These are phyloP conservation scores for Fregetta grallaria DNA, from an alignment of 2,113 vertebrate species.

Conservation along the genomic window DNA sequence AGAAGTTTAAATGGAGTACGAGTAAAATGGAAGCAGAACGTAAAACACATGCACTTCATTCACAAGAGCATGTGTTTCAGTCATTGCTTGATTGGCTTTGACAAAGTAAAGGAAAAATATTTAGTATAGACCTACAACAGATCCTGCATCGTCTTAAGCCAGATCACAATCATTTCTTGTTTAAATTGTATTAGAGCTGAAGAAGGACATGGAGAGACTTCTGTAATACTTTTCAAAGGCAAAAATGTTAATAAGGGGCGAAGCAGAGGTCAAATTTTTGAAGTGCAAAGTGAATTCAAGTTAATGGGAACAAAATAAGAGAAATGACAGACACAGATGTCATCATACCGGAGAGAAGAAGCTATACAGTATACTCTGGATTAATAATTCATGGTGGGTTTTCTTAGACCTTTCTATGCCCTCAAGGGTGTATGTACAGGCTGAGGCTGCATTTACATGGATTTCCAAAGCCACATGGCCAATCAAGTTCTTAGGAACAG, in stretches of 20 bases:
- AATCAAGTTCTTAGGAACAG: background rate
- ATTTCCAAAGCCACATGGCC: background rate
- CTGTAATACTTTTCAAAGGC: background rate
- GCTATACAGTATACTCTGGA: rapidly evolving
- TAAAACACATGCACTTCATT: background rate
- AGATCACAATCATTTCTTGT: background rate
- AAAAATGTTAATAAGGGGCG: background rate
- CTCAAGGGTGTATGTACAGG: background rate
- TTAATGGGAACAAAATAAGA: background rate
- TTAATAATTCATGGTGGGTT: background rate
- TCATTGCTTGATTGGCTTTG: background rate
- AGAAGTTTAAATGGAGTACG: background rate
- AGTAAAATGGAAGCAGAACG: background rate
- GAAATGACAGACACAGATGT: background rate
- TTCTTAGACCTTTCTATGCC: background rate
- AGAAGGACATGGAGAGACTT: background rate
- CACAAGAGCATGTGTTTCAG: background rate
- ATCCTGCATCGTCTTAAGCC: background rate
- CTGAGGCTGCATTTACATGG: background rate
- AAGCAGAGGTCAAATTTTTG: background rate
- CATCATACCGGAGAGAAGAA: background rate
- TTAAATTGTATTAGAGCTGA: background rate
- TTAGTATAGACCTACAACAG: background rate
- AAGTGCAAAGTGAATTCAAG: background rate
- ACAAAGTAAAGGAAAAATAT: background rate